Conservation (phyloP, 2,888 invertebrate genomes). For the Odontothrips loti region DNA sequence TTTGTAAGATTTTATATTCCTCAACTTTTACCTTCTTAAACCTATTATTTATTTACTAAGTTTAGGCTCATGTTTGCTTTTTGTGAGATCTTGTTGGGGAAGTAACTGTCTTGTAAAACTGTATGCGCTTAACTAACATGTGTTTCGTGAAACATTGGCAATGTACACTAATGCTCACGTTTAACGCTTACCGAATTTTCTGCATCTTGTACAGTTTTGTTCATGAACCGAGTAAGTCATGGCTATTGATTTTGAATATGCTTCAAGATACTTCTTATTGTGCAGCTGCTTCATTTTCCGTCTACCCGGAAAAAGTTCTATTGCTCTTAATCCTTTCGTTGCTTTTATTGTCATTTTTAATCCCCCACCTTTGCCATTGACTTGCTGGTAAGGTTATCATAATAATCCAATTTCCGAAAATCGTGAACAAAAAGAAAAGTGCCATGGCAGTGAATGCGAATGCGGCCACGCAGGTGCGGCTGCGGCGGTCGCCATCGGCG, state of each 20-base stretch:
- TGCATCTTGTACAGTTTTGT: too few relatives aligned
- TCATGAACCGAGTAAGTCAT: too few relatives aligned
- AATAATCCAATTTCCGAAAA: too few relatives aligned
- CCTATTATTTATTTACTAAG: constrained; percentile 9
- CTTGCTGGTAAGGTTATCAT: constrained; percentile 45
- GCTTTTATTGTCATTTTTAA: constrained; percentile 30
- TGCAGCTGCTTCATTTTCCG: too few relatives aligned
- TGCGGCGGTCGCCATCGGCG: constrained; percentile 38
- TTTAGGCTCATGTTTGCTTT: constrained; percentile 27
- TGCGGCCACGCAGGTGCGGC: constrained; percentile 42
- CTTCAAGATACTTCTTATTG: too few relatives aligned
- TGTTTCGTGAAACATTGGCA: not conserved
- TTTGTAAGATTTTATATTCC: constrained; percentile 19
- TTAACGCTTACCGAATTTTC: constrained; percentile 34
- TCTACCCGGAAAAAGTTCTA: not conserved
- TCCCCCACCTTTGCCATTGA: constrained; percentile 33
- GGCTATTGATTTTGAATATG: too few relatives aligned
- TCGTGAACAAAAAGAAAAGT: too few relatives aligned
- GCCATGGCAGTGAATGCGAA: constrained; percentile 34
- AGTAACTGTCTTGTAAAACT: constrained; percentile 8
- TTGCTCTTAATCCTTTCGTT: constrained; percentile 28
- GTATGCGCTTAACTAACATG: constrained; percentile 26
- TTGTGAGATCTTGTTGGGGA: constrained; percentile 20
- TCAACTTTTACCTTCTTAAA: not conserved
- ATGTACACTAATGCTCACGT: constrained; percentile 29